Evolutionary conservation across 1,140 invertebrate species (phyloP), one percentile per base, ranked within the genome.

Genomic region (Formica exsecta): DNA sequence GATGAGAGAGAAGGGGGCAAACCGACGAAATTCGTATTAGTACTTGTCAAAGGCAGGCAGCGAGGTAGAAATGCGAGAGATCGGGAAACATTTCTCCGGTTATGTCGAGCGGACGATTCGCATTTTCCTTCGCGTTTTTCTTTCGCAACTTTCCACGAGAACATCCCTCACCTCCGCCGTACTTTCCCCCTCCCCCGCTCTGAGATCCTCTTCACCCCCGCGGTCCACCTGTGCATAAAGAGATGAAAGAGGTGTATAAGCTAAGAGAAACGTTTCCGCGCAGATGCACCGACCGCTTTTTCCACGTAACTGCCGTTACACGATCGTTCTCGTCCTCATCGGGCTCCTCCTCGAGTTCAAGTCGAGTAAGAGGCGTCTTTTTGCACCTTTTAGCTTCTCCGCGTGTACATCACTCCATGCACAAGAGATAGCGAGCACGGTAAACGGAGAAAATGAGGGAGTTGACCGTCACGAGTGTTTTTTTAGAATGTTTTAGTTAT

Each of bases 31-130:
- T 87, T 89, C 87, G 74, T 76, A 87, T 89, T 89, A 87, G 61
- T 89, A 88, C 83, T 80, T 86, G 87, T 89, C 87, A 86, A 88
- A 80, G 71, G 74, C 87, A 89, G 61, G 66, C 41, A 75, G 76
- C 86, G 48, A 25, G 51, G 66, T 41, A 79, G 68, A 85, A 79
- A 68, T 59, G 22, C 48, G 61, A 79, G 61, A 48, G 79, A 87
- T 85, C 54, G 74, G 16, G 36, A 70, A 85, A 79, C 74, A 74
- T 87, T 85, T 74, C 73, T 66, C 65, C 48, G 54, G 32, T 62
- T 68, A 61, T 57, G 81, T 77, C 51, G 75, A 85, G 81, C 81
- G 84, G 86, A 89, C 87, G 74, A 70, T 62, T 71, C 74, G 74
- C 71, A 85, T 80, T 89, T 88, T 79, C 87, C 74, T 80, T 73